These are phyloP conservation scores for Dysmachus trigonus DNA, from an alignment of 2,888 invertebrate genomes.

Conservation along the genomic window DNA sequence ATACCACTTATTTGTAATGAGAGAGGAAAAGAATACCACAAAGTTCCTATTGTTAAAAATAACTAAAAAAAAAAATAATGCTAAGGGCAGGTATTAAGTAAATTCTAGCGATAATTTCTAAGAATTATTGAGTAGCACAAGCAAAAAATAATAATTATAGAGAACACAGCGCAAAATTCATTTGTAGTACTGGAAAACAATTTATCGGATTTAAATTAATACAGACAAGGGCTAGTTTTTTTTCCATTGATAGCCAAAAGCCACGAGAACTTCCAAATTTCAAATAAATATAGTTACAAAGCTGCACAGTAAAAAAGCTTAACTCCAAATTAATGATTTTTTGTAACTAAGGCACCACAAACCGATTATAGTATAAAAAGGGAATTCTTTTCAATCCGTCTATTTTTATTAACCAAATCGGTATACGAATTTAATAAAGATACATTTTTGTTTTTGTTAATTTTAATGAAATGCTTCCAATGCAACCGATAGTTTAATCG, in stretches of 20 bases:
- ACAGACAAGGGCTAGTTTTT: not conserved
- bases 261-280: too few relatives aligned
- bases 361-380: not conserved
- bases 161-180: not conserved
- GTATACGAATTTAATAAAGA: not conserved
- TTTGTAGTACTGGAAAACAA: not conserved
- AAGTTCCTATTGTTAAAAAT: slow-evolving; percentile 35
- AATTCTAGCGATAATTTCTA: not conserved
- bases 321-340: not conserved
- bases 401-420: too few relatives aligned
- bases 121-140: not conserved
- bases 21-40: not conserved
- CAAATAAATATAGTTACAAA: too few relatives aligned
- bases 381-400: not conserved
- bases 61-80: slow-evolving; percentile 4
- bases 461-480: not conserved
- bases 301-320: too few relatives aligned
- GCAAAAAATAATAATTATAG: not conserved
- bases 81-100: not conserved
- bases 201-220: not conserved
- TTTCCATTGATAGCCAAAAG: too few relatives aligned
- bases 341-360: not conserved
- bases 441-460: not conserved
- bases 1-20: not conserved
- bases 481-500: not conserved